Percentiles rank a stretch among this genome's conserved stretches.
Conservation (phyloP, 2,888 invertebrate genomes). For the Agrochola lota region DNA sequence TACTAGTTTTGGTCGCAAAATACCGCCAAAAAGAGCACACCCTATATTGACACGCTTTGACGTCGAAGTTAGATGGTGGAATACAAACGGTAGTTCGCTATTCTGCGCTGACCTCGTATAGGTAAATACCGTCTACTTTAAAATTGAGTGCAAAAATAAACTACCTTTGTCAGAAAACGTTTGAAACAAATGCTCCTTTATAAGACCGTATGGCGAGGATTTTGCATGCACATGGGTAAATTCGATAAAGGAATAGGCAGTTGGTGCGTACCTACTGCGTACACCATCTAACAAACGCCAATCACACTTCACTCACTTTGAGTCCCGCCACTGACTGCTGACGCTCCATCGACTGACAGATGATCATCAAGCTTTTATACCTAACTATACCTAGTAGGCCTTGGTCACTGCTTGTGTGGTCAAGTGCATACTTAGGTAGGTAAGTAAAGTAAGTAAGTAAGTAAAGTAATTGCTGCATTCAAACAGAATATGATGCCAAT, state of each 20-base stretch:
- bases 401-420: neutral
- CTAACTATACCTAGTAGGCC: neutral
- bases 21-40: constrained; percentile 53
- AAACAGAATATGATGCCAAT: neutral
- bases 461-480: neutral
- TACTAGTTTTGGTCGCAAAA: constrained; percentile 56
- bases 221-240: neutral
- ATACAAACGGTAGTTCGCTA: constrained; percentile 54
- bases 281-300: constrained; percentile 36
- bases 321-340: constrained; percentile 28
- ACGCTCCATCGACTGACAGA: constrained; percentile 27
- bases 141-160: constrained; percentile 31
- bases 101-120: constrained; percentile 38
- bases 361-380: constrained; percentile 23
- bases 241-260: neutral
- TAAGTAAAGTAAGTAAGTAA: too few relatives aligned
- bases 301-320: constrained; percentile 42
- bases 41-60: constrained; percentile 64
- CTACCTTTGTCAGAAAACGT: constrained; percentile 1
- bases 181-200: constrained; percentile 20
- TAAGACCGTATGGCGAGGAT: neutral
- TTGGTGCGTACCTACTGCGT: constrained; percentile 8
- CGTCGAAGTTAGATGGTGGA: constrained; percentile 49
- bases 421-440: neutral
- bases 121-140: constrained; percentile 39